Base-by-base conservation (phyloP, 2,888 invertebrate species). In the Fissipunctia ypsillon region DNA sequence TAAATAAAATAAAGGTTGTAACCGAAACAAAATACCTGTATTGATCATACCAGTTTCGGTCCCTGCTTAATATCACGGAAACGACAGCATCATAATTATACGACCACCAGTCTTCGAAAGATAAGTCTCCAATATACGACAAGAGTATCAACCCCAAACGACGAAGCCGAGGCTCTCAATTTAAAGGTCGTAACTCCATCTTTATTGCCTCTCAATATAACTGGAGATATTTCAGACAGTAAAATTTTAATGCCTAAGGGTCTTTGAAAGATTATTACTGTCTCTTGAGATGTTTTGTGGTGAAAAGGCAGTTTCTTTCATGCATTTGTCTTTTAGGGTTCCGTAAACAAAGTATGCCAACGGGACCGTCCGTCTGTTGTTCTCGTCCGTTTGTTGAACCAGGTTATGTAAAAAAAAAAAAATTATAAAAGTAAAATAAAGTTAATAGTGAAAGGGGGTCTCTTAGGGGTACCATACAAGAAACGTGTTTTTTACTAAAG, bases 161-260 rank as follows among this genome's bases (percentile, higher is more conserved):
- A 68, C 41, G 16, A 28, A 38, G 19, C 38, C 6, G 25, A 28
- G 50, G 35, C 16, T 76, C 76, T 76, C 72, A 80, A 80, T 78
- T 65, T 74, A 79, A 76, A 79, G 35, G 65, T 22, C 52, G 25
- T 79, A 57, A 79, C 61, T 69, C 43, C 43, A 43, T 57, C 57
- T 85, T 84, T 81, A 84, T 72, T 48, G 50, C 66, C 57, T 43
- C 50, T 84, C 79, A 81, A 79, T 85, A 81, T 84, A 85, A 78
- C 76, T 79, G 77, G 84, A 84, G 65, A 72, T 65, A 69, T 71
- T 73, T 71, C 25, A 63, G 66, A 71, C 73, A 78, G 67, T 85
- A 86, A 85, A 74, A 81, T 81, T 84, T 85, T 84, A 84, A 86
- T 81, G 66, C 57, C 4, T 2, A 9, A 64, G 68, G 61, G 77